Evolutionary conservation across 2,888 invertebrate genomes (phyloP).

Genomic region (Epinotia demarniana): DNA sequence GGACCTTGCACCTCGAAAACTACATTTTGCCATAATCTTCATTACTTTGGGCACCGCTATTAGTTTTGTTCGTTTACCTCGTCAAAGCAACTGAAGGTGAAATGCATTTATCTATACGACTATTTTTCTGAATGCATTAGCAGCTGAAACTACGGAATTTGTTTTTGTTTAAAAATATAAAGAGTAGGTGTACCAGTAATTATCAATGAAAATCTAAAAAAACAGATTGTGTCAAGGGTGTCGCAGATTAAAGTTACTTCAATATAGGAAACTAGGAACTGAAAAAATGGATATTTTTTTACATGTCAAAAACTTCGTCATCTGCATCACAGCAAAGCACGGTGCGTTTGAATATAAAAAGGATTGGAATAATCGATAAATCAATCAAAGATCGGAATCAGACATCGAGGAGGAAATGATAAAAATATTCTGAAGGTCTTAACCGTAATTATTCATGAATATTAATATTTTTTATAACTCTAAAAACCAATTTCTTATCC

Average conservation of each 20-base stretch:
- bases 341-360: neutral
- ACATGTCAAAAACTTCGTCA: too few relatives aligned
- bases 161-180: too few relatives aligned
- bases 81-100: neutral
- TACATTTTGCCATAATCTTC: neutral
- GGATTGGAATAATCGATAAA: neutral
- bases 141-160: too few relatives aligned
- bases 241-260: too few relatives aligned
- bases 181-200: too few relatives aligned
- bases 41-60: neutral
- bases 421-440: slow-evolving; percentile 28
- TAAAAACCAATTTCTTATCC: slow-evolving; percentile 11
- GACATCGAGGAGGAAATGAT: slow-evolving; percentile 34
- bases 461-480: slow-evolving; percentile 22
- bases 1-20: neutral
- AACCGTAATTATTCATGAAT: slow-evolving; percentile 21
- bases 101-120: too few relatives aligned
- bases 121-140: too few relatives aligned
- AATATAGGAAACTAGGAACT: too few relatives aligned
- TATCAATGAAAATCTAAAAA: too few relatives aligned
- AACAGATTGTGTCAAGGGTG: too few relatives aligned
- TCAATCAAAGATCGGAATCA: slow-evolving; percentile 33
- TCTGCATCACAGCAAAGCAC: neutral
- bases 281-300: too few relatives aligned
- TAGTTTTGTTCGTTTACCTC: neutral